phyloP scores from a whole-genome alignment of 1,140 invertebrate genomes.

The Trypoxylus dichotomus region DNA sequence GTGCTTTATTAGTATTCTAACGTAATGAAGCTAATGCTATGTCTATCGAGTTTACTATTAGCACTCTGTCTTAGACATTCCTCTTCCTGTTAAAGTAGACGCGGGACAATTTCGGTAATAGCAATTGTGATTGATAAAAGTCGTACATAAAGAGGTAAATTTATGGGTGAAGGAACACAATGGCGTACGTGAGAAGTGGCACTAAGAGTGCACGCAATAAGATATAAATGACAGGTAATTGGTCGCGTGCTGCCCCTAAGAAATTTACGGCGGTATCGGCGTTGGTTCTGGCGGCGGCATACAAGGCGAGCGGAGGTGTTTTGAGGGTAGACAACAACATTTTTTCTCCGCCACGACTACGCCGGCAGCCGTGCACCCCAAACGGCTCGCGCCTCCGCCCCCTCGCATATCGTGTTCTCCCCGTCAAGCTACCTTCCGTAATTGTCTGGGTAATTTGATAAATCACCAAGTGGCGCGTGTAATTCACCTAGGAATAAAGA shows the following conservation, averaged over 20 bases:
- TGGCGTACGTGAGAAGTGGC: slow-evolving; percentile 33
- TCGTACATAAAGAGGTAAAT: slow-evolving; percentile 22
- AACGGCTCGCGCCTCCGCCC: background rate
- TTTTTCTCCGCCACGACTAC: slow-evolving; percentile 8
- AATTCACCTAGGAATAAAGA: background rate
- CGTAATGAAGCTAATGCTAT: background rate
- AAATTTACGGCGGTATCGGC: slow-evolving; percentile 20
- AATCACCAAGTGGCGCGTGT: slow-evolving; percentile 15
- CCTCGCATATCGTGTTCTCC: background rate
- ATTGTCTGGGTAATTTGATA: slow-evolving; percentile 24
- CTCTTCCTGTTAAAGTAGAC: background rate
- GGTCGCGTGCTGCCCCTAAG: slow-evolving; percentile 37
- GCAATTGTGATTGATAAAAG: slow-evolving; percentile 25
- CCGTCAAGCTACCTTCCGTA: slow-evolving; percentile 14
- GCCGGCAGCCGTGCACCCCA: background rate
- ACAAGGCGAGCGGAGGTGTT: slow-evolving; percentile 17
- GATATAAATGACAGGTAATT: slow-evolving; percentile 44
- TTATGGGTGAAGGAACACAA: slow-evolving; percentile 19
- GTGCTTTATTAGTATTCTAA: too few relatives aligned
- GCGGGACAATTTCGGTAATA: slow-evolving; percentile 20
- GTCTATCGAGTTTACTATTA: background rate
- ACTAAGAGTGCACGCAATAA: slow-evolving; percentile 39
- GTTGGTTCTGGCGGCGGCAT: background rate
- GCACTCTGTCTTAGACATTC: background rate
- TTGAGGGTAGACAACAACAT: slow-evolving; percentile 13